These are phyloP conservation scores for Engraulis encrasicolus DNA, from an alignment of 2,113 vertebrate genomes.

Conservation along the genomic window DNA sequence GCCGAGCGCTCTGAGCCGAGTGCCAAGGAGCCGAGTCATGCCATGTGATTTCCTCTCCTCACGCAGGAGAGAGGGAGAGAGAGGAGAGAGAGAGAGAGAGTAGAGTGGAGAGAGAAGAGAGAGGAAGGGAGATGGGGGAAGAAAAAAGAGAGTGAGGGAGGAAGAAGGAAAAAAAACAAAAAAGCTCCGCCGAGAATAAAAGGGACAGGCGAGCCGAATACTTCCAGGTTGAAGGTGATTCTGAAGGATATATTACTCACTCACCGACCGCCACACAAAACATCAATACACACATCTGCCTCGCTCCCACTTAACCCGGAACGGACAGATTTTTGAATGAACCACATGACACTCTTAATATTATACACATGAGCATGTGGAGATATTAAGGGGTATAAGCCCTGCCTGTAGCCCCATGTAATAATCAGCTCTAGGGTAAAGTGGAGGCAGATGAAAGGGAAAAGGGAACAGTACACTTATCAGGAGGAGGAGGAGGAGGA, in stretches of 20 bases:
- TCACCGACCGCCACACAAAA: not conserved
- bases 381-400: not conserved
- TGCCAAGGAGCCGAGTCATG: slow-evolving; percentile 30
- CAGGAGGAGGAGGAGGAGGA: not conserved
- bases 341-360: not conserved
- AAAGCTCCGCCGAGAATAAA: not conserved
- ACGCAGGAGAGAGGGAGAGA: not conserved
- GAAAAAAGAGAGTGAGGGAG: not conserved
- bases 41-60: slow-evolving; percentile 16
- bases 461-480: not conserved
- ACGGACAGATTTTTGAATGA: too few species aligned
- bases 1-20: slow-evolving; percentile 31
- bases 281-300: not conserved
- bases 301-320: too few species aligned
- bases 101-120: not conserved
- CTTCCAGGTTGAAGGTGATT: slow-evolving; percentile 32
- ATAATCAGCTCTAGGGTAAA: not conserved
- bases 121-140: not conserved
- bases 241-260: not conserved
- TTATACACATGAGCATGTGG: not conserved
- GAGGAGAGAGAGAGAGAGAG: too few species aligned
- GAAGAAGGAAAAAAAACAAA: not conserved
- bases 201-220: slow-evolving; percentile 2
- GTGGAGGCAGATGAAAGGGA: not conserved
- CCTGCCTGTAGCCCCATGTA: not conserved